Base-by-base conservation (phyloP, 2,888 invertebrate genomes). In the Sylvicola fuscatus region DNA sequence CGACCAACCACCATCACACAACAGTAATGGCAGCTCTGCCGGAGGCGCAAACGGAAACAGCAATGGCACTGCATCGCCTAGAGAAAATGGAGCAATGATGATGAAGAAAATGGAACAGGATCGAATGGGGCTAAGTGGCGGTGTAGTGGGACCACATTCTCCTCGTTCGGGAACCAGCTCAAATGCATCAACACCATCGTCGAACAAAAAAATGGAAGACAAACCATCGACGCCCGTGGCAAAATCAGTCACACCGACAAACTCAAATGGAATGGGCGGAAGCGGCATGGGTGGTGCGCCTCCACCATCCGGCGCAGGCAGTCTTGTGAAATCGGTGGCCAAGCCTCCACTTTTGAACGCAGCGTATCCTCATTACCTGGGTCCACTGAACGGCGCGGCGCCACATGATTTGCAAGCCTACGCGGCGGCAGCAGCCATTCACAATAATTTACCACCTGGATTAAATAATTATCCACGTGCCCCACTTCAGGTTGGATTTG, bases 211-310 rank as follows among this genome's bases (percentile, higher is more conserved):
- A 56, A 62, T 81, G 56, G 81, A 81, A 54, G 87, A 87, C 49
- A 87, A 87, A 57, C 83, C 89, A 8, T 75, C 80, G 42, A 89
- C 90, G 17, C 89, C 89, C 4, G 84, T 87, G 46, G 81, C 84
- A 11, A 90, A 89, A 62, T 78, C 86, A 5, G 80, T 82, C 40
- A 87, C 87, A 28, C 87, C 87, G 3, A 87, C 86, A 13, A 71
- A 70, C 37, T 54, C 56, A 3, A 43, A 45, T 37, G 41, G 42
- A 28, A 66, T 69, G 3, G 72, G 76, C 32, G 64, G 65, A 35
- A 63, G 64, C 37, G 67, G 67, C 41, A 60, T 61, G 1, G 54
- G 69, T 47, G 50, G 67, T 53, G 68, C 68, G 41, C 63, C 56
- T 51, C 70, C 69, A 45, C 67, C 56, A 47, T 52, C 65, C 14